phyloP scores from a whole-genome alignment of 2,888 invertebrate genomes.

The Globia sparganii region DNA sequence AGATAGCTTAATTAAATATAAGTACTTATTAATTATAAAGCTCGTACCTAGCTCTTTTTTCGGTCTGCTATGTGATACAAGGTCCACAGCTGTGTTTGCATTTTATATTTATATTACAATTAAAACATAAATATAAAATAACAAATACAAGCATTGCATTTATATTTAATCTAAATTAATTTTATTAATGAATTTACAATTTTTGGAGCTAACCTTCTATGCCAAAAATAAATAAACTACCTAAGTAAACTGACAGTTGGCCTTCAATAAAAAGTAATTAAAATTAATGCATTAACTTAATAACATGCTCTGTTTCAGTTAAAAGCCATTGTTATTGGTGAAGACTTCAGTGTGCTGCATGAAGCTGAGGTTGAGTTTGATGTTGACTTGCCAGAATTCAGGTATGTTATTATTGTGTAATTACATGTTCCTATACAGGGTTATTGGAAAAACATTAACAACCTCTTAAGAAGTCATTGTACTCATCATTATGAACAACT shows the following conservation, averaged over 20 bases:
- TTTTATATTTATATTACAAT: neutral
- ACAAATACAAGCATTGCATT: neutral
- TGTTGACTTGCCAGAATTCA: constrained; percentile 97
- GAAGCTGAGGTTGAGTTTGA: constrained; percentile 97
- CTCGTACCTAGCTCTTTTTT: neutral
- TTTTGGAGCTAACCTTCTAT: neutral
- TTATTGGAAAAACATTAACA: no score
- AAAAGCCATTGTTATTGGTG: constrained; percentile 96
- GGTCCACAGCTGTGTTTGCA: neutral
- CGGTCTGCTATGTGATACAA: no score
- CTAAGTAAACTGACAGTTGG: neutral
- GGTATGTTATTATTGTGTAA: constrained; percentile 84
- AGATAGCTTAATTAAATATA: neutral
- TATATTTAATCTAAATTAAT: neutral
- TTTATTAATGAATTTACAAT: no score
- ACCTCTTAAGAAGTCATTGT: no score
- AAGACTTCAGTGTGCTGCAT: constrained; percentile 93
- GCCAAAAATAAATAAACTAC: neutral
- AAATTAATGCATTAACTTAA: neutral
- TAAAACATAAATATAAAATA: neutral
- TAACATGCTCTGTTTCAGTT: constrained; percentile 91
- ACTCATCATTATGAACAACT: no score
- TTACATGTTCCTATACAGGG: neutral
- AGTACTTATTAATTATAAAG: neutral
- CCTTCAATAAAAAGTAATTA: neutral